Evolutionary conservation across 2,888 invertebrate species (phyloP), one percentile per base, ranked within the genome.

Genomic region (Eupithecia subumbrata): DNA sequence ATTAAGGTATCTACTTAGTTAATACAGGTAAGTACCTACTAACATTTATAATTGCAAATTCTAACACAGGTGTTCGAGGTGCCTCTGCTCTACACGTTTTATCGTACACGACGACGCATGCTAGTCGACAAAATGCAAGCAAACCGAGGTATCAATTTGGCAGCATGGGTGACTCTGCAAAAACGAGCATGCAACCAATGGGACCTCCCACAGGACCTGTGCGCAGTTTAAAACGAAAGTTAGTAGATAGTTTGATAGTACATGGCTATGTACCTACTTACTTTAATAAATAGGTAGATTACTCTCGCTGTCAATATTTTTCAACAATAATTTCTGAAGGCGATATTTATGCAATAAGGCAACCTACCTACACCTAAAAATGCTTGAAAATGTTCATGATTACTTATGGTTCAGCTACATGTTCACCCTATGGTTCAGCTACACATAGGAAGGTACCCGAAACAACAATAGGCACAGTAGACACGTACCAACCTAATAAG

Each of bases 101-200:
- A 68, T 79, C 86, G 3, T 86, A 83, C 69, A 84, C 83, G 22
- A 69, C 83, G 3, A 70, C 83, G 3, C 87, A 86, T 78, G 79
- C 82, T 69, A 76, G 79, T 48, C 78, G 86, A 73, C 78, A 82
- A 63, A 78, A 81, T 3, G 30, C 69, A 0, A 88, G 85, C 67
- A 90, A 87, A 37, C 92, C 94, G 40, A 87, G 92, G 45, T 95
- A 95, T 84, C 87, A 90, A 60, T 94, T 94, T 74, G 83, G 82
- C 69, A 66, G 71, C 52, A 85, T 84, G 69, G 83, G 88, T 78
- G 87, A 87, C 30, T 72, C 79, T 5, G 71, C 78, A 1, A 78
- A 80, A 68, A 76, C 84, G 2, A 89, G 86, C 79, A 88, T 81
- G 66, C 84, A 83, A 18, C 79, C 88, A 25, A 95, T 95, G 94